These are phyloP conservation scores for Xenopus laevis DNA, from an alignment of 2,113 vertebrate genomes.

Conservation along the genomic window DNA sequence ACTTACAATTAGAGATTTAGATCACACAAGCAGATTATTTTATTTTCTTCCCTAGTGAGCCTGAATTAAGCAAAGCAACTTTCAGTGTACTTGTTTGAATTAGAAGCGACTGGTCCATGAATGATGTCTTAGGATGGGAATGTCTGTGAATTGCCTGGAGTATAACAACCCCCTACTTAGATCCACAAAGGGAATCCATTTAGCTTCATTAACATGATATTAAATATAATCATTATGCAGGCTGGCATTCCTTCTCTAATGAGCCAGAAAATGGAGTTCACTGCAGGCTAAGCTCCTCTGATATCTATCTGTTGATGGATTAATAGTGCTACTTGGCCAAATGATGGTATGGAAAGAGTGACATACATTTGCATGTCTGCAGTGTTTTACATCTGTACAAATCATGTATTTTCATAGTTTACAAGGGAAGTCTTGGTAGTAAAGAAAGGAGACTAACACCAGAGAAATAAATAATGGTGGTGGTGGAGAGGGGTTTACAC, in stretches of 20 bases:
- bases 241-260: slow-evolving; percentile 3
- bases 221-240: slow-evolving; percentile 1
- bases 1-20: too few species aligned
- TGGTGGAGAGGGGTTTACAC: too few species aligned
- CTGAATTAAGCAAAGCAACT: too few species aligned
- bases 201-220: neutral
- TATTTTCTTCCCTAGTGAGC: too few species aligned
- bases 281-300: neutral
- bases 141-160: neutral
- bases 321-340: neutral
- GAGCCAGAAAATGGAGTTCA: neutral
- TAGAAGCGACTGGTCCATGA: neutral
- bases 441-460: too few species aligned
- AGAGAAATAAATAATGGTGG: too few species aligned
- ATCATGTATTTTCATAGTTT: too few species aligned
- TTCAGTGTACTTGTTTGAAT: neutral
- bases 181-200: neutral
- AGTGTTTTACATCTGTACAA: too few species aligned
- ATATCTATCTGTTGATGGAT: neutral
- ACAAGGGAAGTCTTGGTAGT: too few species aligned
- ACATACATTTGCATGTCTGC: neutral
- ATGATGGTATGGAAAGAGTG: neutral
- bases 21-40: too few species aligned
- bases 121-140: neutral
- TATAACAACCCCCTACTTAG: neutral